Conservation (phyloP, 2,888 invertebrate genomes). For the Byasa hedistus region DNA sequence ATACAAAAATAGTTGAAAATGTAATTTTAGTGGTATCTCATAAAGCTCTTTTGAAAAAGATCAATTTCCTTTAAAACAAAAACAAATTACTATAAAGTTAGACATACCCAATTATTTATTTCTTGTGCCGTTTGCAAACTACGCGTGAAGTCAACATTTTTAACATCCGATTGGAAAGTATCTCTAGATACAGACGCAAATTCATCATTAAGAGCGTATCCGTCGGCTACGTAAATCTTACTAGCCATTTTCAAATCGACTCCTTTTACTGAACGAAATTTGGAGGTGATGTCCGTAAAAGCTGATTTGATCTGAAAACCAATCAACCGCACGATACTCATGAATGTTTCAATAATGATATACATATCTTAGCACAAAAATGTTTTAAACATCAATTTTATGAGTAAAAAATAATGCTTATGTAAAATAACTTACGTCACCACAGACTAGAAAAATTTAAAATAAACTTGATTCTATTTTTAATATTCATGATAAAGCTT, state of each 20-base stretch:
- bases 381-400: too few relatives aligned
- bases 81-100: neutral
- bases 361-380: too few relatives aligned
- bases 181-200: constrained; percentile 59
- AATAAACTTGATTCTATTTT: neutral
- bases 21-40: too few relatives aligned
- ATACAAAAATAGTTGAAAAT: too few relatives aligned
- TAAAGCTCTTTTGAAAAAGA: too few relatives aligned
- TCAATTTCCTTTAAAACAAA: neutral
- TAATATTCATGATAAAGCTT: neutral
- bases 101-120: constrained; percentile 87
- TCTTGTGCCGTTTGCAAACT: constrained; percentile 60
- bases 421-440: neutral
- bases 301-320: constrained; percentile 54
- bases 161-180: constrained; percentile 80
- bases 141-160: constrained; percentile 80
- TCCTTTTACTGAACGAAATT: constrained; percentile 54
- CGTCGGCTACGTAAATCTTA: constrained; percentile 81
- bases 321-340: neutral
- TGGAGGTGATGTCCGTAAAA: constrained; percentile 44
- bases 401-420: neutral
- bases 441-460: neutral
- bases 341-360: neutral
- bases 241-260: constrained; percentile 83
- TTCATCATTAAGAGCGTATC: constrained; percentile 68